These are phyloP conservation scores for Caenorhabditis becei DNA, from an alignment of 2,888 invertebrate genomes.

Conservation along the genomic window DNA sequence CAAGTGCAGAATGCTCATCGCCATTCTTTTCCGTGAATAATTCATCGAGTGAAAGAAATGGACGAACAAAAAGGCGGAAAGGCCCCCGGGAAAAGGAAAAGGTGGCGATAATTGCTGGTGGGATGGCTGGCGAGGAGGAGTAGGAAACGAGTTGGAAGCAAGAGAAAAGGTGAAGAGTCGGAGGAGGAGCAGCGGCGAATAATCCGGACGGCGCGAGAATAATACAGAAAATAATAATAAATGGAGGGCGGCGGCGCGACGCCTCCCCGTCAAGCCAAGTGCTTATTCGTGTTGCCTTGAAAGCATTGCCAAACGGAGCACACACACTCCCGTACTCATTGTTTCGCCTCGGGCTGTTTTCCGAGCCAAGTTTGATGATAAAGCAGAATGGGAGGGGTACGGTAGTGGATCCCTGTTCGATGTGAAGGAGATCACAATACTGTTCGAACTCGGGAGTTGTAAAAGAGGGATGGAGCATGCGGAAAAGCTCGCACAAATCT, in stretches of 20 bases:
- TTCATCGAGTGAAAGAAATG: slow-evolving; percentile 40
- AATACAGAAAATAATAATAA: slow-evolving; percentile 61
- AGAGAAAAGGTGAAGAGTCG: slow-evolving; percentile 24
- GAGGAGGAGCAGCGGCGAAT: slow-evolving; percentile 30
- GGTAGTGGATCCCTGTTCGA: too few relatives aligned
- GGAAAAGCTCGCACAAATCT: slow-evolving; percentile 6
- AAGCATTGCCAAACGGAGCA: slow-evolving; percentile 48
- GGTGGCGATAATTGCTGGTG: slow-evolving; percentile 39
- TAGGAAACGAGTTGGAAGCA: slow-evolving; percentile 14
- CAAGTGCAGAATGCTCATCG: slow-evolving; percentile 56
- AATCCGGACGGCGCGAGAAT: slow-evolving; percentile 57
- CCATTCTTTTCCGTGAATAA: slow-evolving; percentile 53
- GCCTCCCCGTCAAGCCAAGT: slow-evolving; percentile 51
- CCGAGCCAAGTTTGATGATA: slow-evolving; percentile 21
- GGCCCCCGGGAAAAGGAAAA: slow-evolving; percentile 12
- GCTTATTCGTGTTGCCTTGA: slow-evolving; percentile 49
- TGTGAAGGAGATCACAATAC: too few relatives aligned
- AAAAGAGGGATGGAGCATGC: background rate
- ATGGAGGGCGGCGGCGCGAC: slow-evolving; percentile 45
- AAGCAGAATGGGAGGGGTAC: slow-evolving; percentile 1
- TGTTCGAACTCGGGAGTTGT: background rate
- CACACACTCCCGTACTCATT: slow-evolving; percentile 54
- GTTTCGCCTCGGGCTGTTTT: slow-evolving; percentile 59
- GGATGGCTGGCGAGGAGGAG: slow-evolving; percentile 13
- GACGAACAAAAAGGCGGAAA: slow-evolving; percentile 50